A percentile compares a stretch with the other conserved stretches of the same genome.
Conservation (phyloP, 2,888 invertebrate genomes). For the Lepidocyrtinus sp. region DNA sequence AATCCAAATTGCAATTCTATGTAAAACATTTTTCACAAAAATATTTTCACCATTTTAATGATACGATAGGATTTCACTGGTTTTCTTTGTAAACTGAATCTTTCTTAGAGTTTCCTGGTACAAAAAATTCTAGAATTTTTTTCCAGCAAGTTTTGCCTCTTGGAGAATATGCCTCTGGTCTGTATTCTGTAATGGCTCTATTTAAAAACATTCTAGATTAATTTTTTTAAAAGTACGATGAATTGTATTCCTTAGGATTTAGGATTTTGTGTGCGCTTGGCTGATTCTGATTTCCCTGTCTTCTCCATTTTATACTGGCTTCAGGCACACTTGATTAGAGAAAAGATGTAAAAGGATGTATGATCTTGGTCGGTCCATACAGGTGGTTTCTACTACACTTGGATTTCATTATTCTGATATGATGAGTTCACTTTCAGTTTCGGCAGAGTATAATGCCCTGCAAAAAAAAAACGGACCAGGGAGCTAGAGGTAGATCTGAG, state of each 20-base stretch:
- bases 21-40: no score
- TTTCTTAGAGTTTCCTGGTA: no score
- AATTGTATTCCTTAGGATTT: neutral
- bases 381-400: conserved; percentile 21
- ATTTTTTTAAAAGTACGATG: neutral
- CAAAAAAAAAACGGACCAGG: conserved; percentile 21
- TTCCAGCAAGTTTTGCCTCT: neutral
- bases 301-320: neutral
- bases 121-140: no score
- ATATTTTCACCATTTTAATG: no score
- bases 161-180: neutral
- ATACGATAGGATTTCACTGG: no score
- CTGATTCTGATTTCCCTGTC: no score
- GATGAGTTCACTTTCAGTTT: neutral
- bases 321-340: conserved; percentile 33
- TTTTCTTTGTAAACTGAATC: no score
- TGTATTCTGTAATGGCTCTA: no score
- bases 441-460: conserved; percentile 44
- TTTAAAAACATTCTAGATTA: conserved; percentile 1
- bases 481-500: neutral
- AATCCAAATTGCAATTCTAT: no score
- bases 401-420: neutral
- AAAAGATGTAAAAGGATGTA: conserved; percentile 10
- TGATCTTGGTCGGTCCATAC: conserved; percentile 3
- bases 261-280: neutral